phyloP scores from a whole-genome alignment of 2,797 vertebrate species.

The Onychomys torridus region DNA sequence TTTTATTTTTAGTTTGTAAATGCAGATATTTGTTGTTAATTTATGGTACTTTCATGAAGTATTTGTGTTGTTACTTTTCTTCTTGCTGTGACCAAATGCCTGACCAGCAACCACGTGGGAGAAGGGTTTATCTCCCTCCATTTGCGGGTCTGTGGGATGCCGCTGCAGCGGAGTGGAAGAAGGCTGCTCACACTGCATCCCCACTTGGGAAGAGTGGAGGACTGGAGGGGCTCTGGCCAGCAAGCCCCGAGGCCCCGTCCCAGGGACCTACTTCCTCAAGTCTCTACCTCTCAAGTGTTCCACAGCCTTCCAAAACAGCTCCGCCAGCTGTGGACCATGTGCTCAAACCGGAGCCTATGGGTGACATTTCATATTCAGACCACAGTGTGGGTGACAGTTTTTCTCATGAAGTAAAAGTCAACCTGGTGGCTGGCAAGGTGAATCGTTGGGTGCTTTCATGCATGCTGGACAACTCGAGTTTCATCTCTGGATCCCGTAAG shows the following conservation, averaged over 20 bases:
- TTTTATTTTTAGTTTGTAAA: slow-evolving; percentile 43
- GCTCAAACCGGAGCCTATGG: background rate
- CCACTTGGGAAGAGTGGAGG: background rate
- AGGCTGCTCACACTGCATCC: background rate
- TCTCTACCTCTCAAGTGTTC: background rate
- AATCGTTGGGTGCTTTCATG: background rate
- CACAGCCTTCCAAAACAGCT: background rate
- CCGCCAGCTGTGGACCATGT: background rate
- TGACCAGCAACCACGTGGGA: background rate
- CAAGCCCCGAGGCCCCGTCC: background rate
- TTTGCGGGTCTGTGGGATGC: background rate
- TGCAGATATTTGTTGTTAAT: background rate
- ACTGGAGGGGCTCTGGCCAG: background rate
- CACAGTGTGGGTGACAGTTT: background rate
- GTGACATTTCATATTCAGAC: background rate
- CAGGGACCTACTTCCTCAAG: background rate
- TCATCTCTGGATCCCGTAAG: background rate
- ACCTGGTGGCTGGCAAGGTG: background rate
- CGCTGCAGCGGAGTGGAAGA: no score
- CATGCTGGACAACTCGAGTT: background rate
- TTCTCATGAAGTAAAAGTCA: slow-evolving; percentile 43
- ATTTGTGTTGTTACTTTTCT: background rate
- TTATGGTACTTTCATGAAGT: slow-evolving; percentile 18
- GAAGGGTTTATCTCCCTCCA: background rate
- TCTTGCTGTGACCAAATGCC: background rate